Percentiles rank a stretch among this genome's conserved stretches.
Conservation (phyloP, 2,113 vertebrate genomes). For the Eurystomus gularis region DNA sequence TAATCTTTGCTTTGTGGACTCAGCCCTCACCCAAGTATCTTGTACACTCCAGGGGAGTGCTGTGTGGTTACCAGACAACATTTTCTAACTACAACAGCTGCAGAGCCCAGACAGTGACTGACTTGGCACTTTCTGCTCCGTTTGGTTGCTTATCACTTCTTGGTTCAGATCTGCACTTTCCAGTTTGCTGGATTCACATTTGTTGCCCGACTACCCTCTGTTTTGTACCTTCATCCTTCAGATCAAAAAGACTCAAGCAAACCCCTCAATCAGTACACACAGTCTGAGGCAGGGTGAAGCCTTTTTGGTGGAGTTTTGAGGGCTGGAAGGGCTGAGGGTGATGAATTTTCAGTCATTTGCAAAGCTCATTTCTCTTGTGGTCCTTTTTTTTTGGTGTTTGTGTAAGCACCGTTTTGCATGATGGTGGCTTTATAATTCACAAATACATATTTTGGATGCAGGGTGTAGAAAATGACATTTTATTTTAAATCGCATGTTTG, state of each 20-base stretch:
- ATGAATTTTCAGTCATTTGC: background rate
- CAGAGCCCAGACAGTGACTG: background rate
- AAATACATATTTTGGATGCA: background rate
- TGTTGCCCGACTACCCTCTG: background rate
- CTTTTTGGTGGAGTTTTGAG: background rate
- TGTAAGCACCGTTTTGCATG: background rate
- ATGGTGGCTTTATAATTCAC: background rate
- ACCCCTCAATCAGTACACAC: rapidly evolving
- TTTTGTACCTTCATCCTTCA: background rate
- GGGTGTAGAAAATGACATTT: background rate
- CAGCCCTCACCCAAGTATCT: background rate
- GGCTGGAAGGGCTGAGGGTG: background rate
- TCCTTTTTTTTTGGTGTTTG: too few species aligned
- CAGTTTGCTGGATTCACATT: background rate
- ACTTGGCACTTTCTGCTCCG: background rate
- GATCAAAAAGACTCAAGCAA: background rate
- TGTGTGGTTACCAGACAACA: background rate
- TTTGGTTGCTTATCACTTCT: background rate
- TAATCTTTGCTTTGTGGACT: background rate
- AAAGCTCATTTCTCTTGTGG: background rate
- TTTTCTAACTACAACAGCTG: background rate
- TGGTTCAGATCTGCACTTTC: background rate
- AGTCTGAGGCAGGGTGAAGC: background rate
- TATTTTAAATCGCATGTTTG: background rate
- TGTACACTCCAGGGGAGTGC: background rate